Evolutionary conservation across 2,888 invertebrate species (phyloP).

Genomic region (Molanna angustata): DNA sequence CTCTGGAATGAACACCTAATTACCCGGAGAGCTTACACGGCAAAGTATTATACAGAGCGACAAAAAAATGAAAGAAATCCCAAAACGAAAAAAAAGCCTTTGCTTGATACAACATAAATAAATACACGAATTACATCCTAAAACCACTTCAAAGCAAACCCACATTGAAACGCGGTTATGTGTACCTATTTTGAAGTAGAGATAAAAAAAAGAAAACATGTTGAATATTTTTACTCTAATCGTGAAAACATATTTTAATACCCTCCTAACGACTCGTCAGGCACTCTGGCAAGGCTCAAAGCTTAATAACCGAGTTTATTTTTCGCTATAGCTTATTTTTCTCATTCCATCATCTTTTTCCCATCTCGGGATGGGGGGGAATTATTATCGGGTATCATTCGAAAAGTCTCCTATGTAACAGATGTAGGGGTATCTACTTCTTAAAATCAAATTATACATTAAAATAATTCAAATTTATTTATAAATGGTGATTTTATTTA

Average conservation of each 20-base stretch:
- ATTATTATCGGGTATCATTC: conserved; percentile 20
- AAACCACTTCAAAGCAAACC: conserved; percentile 5
- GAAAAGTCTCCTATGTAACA: too few species aligned
- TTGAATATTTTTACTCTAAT: conserved; percentile 18
- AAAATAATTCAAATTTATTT: too few species aligned
- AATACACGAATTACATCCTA: conserved; percentile 6
- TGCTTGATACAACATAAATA: too few species aligned
- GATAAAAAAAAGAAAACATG: conserved; percentile 13
- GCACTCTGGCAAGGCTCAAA: conserved; percentile 15
- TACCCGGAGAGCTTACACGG: too few species aligned
- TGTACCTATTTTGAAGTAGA: background rate
- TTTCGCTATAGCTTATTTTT: conserved; percentile 19
- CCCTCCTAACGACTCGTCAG: conserved; percentile 21
- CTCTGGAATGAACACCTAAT: too few species aligned
- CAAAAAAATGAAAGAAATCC: too few species aligned
- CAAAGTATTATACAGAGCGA: too few species aligned
- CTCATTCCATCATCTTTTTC: too few species aligned
- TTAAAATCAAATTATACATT: too few species aligned
- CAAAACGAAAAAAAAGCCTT: too few species aligned
- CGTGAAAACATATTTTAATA: conserved; percentile 20
- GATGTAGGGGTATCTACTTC: too few species aligned
- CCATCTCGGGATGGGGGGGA: conserved; percentile 15
- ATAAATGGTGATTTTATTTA: too few species aligned
- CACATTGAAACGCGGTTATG: background rate
- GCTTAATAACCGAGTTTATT: conserved; percentile 17